Percentiles rank a stretch among this genome's conserved stretches.
Evolutionary conservation across 1,140 invertebrate species (phyloP).

Genomic region (Octopus sinensis): DNA sequence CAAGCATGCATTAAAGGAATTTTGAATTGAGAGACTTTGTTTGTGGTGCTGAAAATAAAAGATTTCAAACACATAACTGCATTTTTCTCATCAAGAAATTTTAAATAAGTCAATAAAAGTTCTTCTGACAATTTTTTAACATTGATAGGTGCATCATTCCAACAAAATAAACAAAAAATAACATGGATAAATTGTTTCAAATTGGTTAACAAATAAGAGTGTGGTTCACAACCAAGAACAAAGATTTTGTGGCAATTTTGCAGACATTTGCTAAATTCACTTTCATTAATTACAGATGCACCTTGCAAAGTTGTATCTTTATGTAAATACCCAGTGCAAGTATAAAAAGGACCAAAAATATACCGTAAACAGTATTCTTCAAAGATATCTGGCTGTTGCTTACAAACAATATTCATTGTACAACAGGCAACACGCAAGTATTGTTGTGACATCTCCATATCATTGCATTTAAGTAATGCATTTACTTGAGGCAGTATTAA

Average conservation of each 20-base stretch:
- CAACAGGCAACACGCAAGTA: neutral
- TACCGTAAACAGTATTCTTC: neutral
- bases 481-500: constrained; percentile 43
- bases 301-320: neutral
- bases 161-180: neutral
- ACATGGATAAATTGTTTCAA: neutral
- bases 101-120: neutral
- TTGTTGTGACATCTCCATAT: neutral
- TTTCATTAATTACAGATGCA: neutral
- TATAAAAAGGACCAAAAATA: neutral
- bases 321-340: neutral
- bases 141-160: neutral
- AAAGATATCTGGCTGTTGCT: neutral
- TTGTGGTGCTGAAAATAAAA: neutral
- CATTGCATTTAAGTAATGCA: neutral
- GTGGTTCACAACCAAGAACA: neutral
- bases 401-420: neutral
- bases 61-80: constrained; percentile 4
- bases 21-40: neutral
- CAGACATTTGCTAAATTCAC: neutral
- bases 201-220: neutral
- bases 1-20: neutral
- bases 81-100: neutral
- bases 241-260: neutral
- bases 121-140: neutral